Evolutionary conservation across 2,113 vertebrate species (phyloP), one percentile per base, ranked within the genome.

Genomic region (Rattus norvegicus): DNA sequence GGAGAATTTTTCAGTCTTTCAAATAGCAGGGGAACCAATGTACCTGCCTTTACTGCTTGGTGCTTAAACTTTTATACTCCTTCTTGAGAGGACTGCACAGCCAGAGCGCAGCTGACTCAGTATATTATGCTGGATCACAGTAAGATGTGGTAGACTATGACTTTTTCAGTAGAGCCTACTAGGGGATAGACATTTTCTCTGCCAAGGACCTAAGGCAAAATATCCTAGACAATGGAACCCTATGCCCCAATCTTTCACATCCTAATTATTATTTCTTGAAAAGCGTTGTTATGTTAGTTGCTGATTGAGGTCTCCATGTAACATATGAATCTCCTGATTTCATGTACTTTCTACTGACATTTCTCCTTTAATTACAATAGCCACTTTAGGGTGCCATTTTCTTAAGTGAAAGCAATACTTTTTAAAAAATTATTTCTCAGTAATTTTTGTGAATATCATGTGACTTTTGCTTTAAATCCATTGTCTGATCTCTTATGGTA

Each of bases 1-100:
- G n/a, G 83, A 94, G 77, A 94, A 90, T 30, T 84, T 91, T 49
- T 84, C 63, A 39, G 7, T 88, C 14, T 91, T 43, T 33, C 84
- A 88, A 43, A 36, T 47, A 89, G 54, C 20, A 93, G 24, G 70
- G 39, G 56, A 39, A 69, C 9, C 30, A 80, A 69, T 85, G 47
- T 75, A 72, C 70, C 7, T 49, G 26, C 54, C 0, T 24, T 96
- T 84, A 52, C 39, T 76, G 17, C 43, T 80, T 10, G 22, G 14
- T 54, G 20, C 52, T 86, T 86, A 88, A 70, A n/a, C 47, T 70
- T 88, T 70, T 69, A 70, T 83, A 92, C 59, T 30, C 19, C 17
- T 80, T 93, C 56, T 70, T 36, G 65, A 85, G 11, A 28, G 14
- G 16, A 72, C 3, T 19, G 2, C 43, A n/a, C 88, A 79, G 24